Conservation (phyloP, 2,113 vertebrate genomes). For the Pan paniscus region DNA sequence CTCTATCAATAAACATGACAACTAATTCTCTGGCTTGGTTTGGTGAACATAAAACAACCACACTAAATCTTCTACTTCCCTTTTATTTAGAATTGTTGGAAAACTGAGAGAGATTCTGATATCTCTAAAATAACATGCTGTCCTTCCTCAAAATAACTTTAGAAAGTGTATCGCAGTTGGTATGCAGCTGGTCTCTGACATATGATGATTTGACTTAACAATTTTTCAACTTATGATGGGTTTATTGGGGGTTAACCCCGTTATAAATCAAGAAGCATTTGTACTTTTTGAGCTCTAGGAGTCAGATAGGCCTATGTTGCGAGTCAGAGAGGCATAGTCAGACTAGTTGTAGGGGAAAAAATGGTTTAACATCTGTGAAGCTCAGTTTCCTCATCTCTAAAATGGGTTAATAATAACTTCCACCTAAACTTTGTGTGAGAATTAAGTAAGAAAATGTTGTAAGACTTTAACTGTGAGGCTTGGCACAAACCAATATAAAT, state of each 20-base stretch:
- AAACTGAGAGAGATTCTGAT: not conserved
- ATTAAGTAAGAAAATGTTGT: not conserved
- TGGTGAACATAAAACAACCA: not conserved
- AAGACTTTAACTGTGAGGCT: not conserved
- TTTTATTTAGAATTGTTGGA: constrained; percentile 14
- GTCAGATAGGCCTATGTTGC: not conserved
- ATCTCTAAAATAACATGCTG: not conserved
- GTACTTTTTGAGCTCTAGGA: not conserved
- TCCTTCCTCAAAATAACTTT: not conserved
- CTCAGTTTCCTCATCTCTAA: not conserved
- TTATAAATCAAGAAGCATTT: not conserved
- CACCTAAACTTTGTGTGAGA: not conserved
- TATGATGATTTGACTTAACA: not conserved
- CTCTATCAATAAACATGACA: not conserved
- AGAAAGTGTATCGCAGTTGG: not conserved
- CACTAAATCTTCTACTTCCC: not conserved
- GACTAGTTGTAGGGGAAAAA: not conserved
- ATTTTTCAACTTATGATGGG: not conserved
- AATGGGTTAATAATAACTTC: not conserved
- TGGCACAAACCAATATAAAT: not conserved
- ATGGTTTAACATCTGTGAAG: not conserved
- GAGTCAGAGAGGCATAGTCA: not conserved
- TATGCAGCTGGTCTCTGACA: not conserved
- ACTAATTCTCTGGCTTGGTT: not conserved
- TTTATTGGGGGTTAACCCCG: not conserved